Conservation (phyloP, 2,113 vertebrate species). For the Gorsachius goisagi region DNA sequence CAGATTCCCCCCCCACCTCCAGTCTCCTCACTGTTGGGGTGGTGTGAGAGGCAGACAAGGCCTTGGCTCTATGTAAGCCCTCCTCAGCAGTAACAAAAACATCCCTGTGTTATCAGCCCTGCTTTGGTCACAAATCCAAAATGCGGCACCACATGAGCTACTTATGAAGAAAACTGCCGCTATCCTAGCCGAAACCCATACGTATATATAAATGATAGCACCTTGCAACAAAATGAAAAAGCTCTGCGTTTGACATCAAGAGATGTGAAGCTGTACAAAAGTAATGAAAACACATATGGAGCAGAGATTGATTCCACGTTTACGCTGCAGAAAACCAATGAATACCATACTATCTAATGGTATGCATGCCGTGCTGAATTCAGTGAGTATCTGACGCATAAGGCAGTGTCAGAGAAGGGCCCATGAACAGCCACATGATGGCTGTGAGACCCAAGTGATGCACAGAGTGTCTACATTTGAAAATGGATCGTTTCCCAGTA, state of each 20-base stretch:
- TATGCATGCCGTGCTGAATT: background rate
- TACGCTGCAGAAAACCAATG: background rate
- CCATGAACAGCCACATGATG: background rate
- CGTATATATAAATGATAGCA: background rate
- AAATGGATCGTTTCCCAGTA: fast-evolving
- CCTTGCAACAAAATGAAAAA: background rate
- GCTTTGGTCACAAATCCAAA: background rate
- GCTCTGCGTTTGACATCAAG: background rate
- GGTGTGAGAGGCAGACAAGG: background rate
- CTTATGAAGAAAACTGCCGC: background rate
- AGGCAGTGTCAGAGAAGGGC: background rate
- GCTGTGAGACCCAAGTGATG: background rate
- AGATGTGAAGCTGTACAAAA: background rate
- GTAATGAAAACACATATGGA: background rate
- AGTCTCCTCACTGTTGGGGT: background rate
- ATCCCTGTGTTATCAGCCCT: background rate
- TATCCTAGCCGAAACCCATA: background rate
- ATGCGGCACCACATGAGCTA: background rate
- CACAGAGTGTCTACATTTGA: too few species aligned
- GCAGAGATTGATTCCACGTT: background rate
- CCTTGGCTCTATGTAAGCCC: too few species aligned
- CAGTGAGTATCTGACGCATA: background rate
- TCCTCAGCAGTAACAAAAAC: background rate
- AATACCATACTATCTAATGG: too few species aligned
- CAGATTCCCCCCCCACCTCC: background rate